These are phyloP conservation scores for Lycaon pictus DNA, from an alignment of 2,113 vertebrate species.

Conservation along the genomic window DNA sequence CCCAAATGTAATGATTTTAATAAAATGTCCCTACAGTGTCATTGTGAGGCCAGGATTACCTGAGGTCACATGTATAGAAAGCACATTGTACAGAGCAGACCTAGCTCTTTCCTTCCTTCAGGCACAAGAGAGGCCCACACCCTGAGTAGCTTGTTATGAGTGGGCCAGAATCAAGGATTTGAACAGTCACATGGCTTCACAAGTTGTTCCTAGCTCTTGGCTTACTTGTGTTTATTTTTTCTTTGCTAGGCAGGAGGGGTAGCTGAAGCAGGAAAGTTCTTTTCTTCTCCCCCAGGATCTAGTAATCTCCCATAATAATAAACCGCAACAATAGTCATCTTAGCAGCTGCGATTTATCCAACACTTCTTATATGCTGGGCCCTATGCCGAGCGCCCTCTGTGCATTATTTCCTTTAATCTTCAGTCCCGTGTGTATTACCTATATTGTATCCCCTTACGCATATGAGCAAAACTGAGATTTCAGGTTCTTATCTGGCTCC, in stretches of 20 bases:
- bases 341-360: neutral
- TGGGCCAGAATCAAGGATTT: neutral
- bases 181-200: neutral
- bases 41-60: neutral
- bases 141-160: neutral
- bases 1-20: neutral
- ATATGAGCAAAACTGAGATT: neutral
- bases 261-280: constrained; percentile 1
- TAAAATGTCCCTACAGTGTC: neutral
- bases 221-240: neutral
- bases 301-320: constrained; percentile 12
- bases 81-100: neutral
- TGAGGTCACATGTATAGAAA: neutral
- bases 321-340: neutral
- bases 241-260: constrained; percentile 2
- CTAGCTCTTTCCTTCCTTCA: neutral
- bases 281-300: constrained; percentile 26
- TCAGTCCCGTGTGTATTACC: neutral
- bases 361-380: neutral
- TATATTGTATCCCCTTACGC: neutral
- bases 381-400: neutral
- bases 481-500: neutral
- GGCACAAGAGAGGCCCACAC: neutral
- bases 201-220: neutral
- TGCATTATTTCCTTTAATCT: neutral